Percentiles rank a stretch among this genome's conserved stretches.
These are phyloP conservation scores for Panorpa germanica DNA, from an alignment of 2,888 invertebrate species.

Conservation along the genomic window DNA sequence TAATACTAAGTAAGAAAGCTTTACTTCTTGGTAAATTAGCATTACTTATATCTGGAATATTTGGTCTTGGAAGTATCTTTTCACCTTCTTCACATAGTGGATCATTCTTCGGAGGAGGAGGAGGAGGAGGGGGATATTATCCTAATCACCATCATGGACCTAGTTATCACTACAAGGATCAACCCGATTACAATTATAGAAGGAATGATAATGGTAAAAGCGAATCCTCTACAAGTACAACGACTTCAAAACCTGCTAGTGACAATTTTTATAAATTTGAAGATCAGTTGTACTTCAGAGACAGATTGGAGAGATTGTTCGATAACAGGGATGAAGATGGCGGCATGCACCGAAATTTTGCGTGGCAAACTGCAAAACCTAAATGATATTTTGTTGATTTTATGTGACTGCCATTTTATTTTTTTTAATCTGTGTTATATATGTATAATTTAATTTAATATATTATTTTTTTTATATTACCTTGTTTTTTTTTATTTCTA, in stretches of 20 bases:
- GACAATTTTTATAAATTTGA: constrained; percentile 24
- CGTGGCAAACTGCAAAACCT: background rate
- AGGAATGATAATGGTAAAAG: constrained; percentile 20
- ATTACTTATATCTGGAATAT: constrained; percentile 45
- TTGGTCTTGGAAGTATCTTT: constrained; percentile 31
- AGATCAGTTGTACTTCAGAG: constrained; percentile 15
- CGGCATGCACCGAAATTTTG: constrained; percentile 12
- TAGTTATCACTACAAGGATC: constrained; percentile 15
- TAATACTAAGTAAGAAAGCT: constrained; percentile 59
- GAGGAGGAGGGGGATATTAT: constrained; percentile 11
- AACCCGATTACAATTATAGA: constrained; percentile 16
- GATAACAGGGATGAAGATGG: constrained; percentile 9
- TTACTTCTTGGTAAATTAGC: constrained; percentile 56
- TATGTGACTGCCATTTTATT: background rate
- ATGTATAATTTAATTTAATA: background rate
- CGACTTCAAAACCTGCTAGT: constrained; percentile 11
- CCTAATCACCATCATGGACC: constrained; percentile 11
- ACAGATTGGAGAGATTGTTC: constrained; percentile 15
- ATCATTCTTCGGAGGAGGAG: constrained; percentile 15
- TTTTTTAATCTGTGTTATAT: background rate
- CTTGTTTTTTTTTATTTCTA: background rate
- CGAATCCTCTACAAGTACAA: constrained; percentile 15
- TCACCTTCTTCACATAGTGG: constrained; percentile 19
- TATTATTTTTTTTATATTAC: background rate
- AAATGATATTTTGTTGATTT: background rate